These are phyloP conservation scores for Cydia strobilella DNA, from an alignment of 1,140 invertebrate genomes.

Conservation along the genomic window DNA sequence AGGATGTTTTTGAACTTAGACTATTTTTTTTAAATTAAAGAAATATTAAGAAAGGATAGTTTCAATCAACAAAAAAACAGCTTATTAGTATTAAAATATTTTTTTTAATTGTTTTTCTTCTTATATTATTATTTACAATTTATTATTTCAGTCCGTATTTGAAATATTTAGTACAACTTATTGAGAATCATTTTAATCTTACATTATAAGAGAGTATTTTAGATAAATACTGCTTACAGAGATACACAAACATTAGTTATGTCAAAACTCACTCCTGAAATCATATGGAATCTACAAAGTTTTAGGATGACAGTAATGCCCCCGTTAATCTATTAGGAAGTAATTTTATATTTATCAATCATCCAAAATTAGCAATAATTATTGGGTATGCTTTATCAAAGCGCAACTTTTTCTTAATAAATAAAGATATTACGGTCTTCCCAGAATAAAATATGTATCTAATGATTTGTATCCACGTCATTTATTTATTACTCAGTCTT, in stretches of 20 bases:
- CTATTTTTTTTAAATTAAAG: not conserved
- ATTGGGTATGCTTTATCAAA: too few species aligned
- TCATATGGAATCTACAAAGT: too few species aligned
- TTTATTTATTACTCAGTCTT: too few species aligned
- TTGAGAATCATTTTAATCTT: not conserved
- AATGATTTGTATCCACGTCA: too few species aligned
- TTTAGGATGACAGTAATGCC: too few species aligned
- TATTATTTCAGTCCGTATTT: constrained; percentile 26
- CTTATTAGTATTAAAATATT: not conserved
- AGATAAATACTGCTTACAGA: not conserved
- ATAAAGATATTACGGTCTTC: too few species aligned
- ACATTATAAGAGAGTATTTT: constrained; percentile 1
- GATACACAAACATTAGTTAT: not conserved
- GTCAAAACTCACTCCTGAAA: not conserved
- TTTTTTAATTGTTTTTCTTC: constrained; percentile 1
- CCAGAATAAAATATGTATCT: too few species aligned
- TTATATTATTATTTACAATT: constrained; percentile 26
- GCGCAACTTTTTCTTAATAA: too few species aligned
- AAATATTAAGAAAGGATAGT: not conserved
- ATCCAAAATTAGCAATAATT: too few species aligned
- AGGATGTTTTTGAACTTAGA: constrained; percentile 4
- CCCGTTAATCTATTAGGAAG: too few species aligned
- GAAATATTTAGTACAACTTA: constrained; percentile 8
- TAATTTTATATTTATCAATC: too few species aligned
- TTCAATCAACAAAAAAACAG: not conserved